A percentile compares a stretch with the other conserved stretches of the same genome.
Evolutionary conservation across 2,797 vertebrate genomes (phyloP).

Genomic region (Mormyrus hasselquistii): DNA sequence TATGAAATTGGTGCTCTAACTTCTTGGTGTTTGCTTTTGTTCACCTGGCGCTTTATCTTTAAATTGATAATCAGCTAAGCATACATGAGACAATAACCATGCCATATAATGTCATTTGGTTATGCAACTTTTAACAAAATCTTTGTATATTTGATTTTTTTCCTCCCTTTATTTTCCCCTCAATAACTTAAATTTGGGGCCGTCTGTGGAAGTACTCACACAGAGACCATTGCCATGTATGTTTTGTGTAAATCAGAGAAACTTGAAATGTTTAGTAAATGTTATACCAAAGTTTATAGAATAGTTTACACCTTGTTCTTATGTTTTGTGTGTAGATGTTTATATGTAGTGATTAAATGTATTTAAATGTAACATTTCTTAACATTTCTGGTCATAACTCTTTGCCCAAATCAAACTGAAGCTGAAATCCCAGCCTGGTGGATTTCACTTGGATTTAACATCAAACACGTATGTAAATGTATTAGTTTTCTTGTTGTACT

Average conservation of each 20-base stretch:
- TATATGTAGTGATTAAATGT: background rate
- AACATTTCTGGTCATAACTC: background rate
- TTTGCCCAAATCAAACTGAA: background rate
- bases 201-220: background rate
- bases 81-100: background rate
- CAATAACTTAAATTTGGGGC: background rate
- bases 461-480: background rate
- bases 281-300: slow-evolving; percentile 19
- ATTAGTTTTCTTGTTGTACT: background rate
- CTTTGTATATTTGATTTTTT: background rate
- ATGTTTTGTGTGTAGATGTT: slow-evolving; percentile 2
- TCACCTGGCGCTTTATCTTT: background rate
- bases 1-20: slow-evolving; percentile 19
- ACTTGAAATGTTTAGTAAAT: slow-evolving; percentile 17
- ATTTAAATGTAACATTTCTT: slow-evolving; percentile 9
- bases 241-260: slow-evolving; percentile 4
- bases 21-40: background rate
- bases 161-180: background rate
- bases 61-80: background rate
- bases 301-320: background rate
- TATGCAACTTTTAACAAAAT: background rate
- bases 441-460: background rate
- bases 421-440: background rate
- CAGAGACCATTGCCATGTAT: background rate
- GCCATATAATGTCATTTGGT: background rate